Evolutionary conservation across 2,797 vertebrate genomes (phyloP), one percentile per base, ranked within the genome.

Genomic region (Eulemur albifrons): DNA sequence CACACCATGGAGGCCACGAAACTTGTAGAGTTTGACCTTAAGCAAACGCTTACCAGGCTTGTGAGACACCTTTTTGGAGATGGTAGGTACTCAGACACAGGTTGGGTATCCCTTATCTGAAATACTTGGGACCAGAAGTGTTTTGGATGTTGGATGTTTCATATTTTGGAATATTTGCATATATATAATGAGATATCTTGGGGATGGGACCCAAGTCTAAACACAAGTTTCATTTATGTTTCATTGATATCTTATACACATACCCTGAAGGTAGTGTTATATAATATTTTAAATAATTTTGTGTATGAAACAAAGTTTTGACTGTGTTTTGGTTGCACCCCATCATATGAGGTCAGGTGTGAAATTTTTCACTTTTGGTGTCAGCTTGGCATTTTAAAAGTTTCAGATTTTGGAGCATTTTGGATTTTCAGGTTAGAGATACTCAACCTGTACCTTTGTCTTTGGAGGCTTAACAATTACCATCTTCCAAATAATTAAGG

Each of bases 1-100:
- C 99, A 99, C 97, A 99, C 99, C 4, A 98, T 99, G 99, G 99
- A 99, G 98, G 99, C 99, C 0, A 98, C 99, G 57, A 99, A 99
- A 97, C 99, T 99, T 65, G 86, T 99, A 94, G 99, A 99, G 97
- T 99, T 99, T 88, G 97, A 99, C 98, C 99, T 99, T 93, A 99
- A 99, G 91, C 98, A 97, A 70, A 99, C 99, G 1, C 99, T 99
- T 72, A 99, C 98, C 0, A 97, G 97, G 61, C 99, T 99, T 14
- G 79, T 99, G 98, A 95, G 95, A 9, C 98, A 99, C 96, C 99
- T 99, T 96, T 99, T 99, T 65, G 99, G 99, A 85, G 98, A 98
- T n/a, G 99, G 99, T 99, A 98, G 32, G 98, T 98, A 76, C 95
- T 65, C 6, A 84, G 3, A 27, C 13, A 15, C 21, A 54, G 48